A percentile compares a stretch with the other conserved stretches of the same genome.
Evolutionary conservation across 2,888 invertebrate genomes (phyloP).

Genomic region (Hanleya hanleyi): DNA sequence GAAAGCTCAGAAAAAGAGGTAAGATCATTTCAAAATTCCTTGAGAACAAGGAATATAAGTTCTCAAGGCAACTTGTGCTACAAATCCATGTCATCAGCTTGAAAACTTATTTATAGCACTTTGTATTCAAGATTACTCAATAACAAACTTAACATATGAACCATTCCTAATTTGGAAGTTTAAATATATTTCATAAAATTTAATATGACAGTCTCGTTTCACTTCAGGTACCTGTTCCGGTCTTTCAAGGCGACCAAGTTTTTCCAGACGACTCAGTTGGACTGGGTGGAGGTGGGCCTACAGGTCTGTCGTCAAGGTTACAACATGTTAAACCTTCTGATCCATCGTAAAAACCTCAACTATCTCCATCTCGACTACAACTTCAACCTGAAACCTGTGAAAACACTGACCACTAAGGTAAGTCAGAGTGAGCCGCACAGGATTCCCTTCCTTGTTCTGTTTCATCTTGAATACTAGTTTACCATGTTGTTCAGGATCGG

Average conservation of each 20-base stretch:
- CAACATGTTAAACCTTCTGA: conserved; percentile 99
- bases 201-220: too few relatives aligned
- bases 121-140: background rate
- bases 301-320: conserved; percentile 99
- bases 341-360: conserved; percentile 99
- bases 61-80: too few relatives aligned
- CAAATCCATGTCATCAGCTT: too few relatives aligned
- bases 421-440: background rate
- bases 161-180: too few relatives aligned
- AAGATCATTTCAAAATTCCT: conserved; percentile 28
- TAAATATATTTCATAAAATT: too few relatives aligned
- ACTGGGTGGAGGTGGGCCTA: conserved; percentile 99
- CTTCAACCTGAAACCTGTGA: conserved; percentile 99
- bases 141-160: too few relatives aligned
- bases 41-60: background rate
- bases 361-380: conserved; percentile 99
- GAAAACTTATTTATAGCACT: background rate
- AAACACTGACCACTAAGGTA: conserved; percentile 96
- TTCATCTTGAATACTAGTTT: background rate
- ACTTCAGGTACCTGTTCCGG: conserved; percentile 91
- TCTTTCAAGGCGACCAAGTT: conserved; percentile 99
- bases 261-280: conserved; percentile 99
- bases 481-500: background rate
- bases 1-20: conserved; percentile 98
- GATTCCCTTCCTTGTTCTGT: too few relatives aligned